phyloP scores from a whole-genome alignment of 2,113 vertebrate species.

The Arizona elegans region DNA sequence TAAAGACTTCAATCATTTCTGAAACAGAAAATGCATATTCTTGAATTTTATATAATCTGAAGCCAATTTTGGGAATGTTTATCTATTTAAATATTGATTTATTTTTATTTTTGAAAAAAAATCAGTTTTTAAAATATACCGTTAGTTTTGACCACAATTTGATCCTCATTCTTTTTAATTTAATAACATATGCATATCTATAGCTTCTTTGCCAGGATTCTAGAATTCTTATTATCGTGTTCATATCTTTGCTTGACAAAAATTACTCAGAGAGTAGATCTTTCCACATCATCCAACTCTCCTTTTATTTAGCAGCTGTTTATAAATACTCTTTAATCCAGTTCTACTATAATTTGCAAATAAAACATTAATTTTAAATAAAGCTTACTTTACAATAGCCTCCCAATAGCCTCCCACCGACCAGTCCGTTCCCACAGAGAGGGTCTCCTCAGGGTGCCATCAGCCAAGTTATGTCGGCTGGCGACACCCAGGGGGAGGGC shows the following conservation, averaged over 20 bases:
- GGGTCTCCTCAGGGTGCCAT: no score
- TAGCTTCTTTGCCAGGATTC: background rate
- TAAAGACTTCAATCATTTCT: background rate
- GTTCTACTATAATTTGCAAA: background rate
- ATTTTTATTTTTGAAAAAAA: background rate
- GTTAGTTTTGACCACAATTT: background rate
- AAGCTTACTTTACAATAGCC: no score
- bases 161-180: background rate
- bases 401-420: no score
- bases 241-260: background rate
- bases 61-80: background rate
- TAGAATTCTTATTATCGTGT: background rate
- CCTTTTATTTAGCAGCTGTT: background rate
- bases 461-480: no score
- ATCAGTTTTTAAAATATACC: no score
- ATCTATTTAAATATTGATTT: background rate
- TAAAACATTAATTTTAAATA: background rate
- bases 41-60: background rate
- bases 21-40: background rate
- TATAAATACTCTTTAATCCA: background rate
- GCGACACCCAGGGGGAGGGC: no score
- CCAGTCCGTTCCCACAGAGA: no score
- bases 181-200: background rate
- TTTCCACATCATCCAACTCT: background rate
- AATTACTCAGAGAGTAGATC: background rate